Base-by-base conservation (phyloP, 2,888 invertebrate genomes). In the Ophraella communa region DNA sequence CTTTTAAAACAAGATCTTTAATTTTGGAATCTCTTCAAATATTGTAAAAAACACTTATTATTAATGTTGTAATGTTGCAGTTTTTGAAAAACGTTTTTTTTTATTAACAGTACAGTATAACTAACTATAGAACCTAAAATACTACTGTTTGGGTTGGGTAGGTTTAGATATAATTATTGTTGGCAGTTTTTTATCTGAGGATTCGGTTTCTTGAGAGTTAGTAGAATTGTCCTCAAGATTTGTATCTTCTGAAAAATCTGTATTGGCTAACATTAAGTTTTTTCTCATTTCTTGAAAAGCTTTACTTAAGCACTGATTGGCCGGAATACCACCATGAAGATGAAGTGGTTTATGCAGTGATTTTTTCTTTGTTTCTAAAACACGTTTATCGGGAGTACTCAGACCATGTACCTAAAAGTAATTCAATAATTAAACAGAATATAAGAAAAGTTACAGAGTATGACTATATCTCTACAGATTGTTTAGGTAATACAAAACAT, bases 301-400 rank as follows among this genome's bases (percentile, higher is more conserved):
- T 51, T 67, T 73, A 51, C 68, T 70, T 64, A 79, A 66, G 18
- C 70, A 67, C 14, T 69, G 64, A 54, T 73, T 72, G 4, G 74
- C 69, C 1, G 76, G 77, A 51, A 80, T 73, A 33, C 79, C 79
- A 5, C 75, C 72, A 57, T 79, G 78, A 4, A 65, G 62, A 17
- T 59, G 60, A 54, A 57, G 69, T 1, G 69, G 69, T 58, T 72
- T 74, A 52, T 72, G 70, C 30, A 71, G 51, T 17, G 58, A 64
- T 57, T 66, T 71, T 62, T 65, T 67, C n/a, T 66, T 64, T 14
- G 55, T 65, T 27, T 60, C 55, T 47, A 73, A 39, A n/a, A 75
- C 54, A 49, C 57, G 74, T 64, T 77, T 78, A 62, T 78, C 78
- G 1, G 80, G 79, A 5, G 78, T 79, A 35, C 69, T 67, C 17